Conservation (phyloP, 2,113 vertebrate genomes). For the Perca fluviatilis region DNA sequence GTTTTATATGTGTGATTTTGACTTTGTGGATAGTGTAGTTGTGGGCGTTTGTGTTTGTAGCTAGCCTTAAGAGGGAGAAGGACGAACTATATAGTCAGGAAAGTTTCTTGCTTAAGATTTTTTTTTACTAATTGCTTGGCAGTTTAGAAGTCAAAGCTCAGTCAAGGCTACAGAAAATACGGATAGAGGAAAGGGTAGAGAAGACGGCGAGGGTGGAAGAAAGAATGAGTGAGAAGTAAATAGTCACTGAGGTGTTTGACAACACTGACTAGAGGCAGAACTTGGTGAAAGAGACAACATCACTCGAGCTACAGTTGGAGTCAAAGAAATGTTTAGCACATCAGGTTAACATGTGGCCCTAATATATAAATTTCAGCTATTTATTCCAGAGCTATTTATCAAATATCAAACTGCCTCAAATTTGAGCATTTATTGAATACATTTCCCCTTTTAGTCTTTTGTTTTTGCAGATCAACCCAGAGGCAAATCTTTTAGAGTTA, state of each 20-base stretch:
- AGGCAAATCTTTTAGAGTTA: conserved; percentile 1
- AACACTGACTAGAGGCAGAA: not conserved
- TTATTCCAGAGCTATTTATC: not conserved
- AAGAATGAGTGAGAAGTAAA: conserved; percentile 21
- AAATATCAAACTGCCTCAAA: conserved; percentile 9
- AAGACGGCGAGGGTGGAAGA: not conserved
- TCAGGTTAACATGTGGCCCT: conserved; percentile 3
- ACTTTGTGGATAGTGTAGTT: conserved; percentile 5
- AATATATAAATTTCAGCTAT: conserved; percentile 30
- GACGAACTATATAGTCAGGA: not conserved
- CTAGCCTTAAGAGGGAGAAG: not conserved
- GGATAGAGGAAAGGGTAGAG: not conserved
- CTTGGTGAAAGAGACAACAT: conserved; percentile 8
- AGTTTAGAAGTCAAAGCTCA: conserved; percentile 3
- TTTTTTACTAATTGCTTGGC: conserved; percentile 10
- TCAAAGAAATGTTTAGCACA: not conserved
- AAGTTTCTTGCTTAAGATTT: not conserved
- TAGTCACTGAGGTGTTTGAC: conserved; percentile 28
- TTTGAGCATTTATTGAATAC: not conserved
- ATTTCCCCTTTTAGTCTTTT: conserved; percentile 5
- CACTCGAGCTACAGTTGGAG: conserved; percentile 10
- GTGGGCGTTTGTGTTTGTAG: conserved; percentile 15
- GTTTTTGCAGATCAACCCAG: not conserved
- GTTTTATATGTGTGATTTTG: conserved; percentile 1
- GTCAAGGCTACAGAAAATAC: conserved; percentile 8